A percentile compares a stretch with the other conserved stretches of the same genome.
Conservation (phyloP, 2,797 vertebrate genomes). For the Phoxinus dragarum region DNA sequence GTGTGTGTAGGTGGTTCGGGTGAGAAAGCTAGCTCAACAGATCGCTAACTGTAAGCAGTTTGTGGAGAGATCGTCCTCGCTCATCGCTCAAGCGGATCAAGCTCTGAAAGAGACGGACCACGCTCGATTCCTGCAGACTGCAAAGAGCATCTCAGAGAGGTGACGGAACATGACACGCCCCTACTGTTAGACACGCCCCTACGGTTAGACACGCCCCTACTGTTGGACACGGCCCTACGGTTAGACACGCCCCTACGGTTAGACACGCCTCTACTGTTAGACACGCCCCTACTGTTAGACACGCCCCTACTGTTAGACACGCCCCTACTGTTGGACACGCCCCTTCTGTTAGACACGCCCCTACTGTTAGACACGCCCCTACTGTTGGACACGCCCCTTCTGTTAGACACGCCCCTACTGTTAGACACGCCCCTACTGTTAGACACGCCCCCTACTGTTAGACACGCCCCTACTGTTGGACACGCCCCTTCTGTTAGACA, state of each 20-base stretch:
- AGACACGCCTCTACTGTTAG: fast-evolving
- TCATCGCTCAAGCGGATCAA: conserved; percentile 95
- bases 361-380: fast-evolving
- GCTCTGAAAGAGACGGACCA: conserved; percentile 95
- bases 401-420: fast-evolving
- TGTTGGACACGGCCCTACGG: fast-evolving
- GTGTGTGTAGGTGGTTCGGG: conserved; percentile 83
- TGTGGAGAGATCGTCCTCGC: conserved; percentile 93
- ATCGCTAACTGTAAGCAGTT: conserved; percentile 97
- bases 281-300: too few relatives aligned
- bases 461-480: too few relatives aligned
- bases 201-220: fast-evolving
- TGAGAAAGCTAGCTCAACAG: conserved; percentile 96
- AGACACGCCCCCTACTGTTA: fast-evolving
- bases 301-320: fast-evolving
- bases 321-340: background rate
- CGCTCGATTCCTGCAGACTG: conserved; percentile 93
- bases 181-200: background rate
- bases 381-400: background rate
- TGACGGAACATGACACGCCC: conserved; percentile 62
- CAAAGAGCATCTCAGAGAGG: conserved; percentile 97
- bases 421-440: background rate
- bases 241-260: fast-evolving
- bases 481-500: too few relatives aligned
- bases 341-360: background rate